phyloP scores from a whole-genome alignment of 1,140 invertebrate genomes.

The Pogonus chalceus region DNA sequence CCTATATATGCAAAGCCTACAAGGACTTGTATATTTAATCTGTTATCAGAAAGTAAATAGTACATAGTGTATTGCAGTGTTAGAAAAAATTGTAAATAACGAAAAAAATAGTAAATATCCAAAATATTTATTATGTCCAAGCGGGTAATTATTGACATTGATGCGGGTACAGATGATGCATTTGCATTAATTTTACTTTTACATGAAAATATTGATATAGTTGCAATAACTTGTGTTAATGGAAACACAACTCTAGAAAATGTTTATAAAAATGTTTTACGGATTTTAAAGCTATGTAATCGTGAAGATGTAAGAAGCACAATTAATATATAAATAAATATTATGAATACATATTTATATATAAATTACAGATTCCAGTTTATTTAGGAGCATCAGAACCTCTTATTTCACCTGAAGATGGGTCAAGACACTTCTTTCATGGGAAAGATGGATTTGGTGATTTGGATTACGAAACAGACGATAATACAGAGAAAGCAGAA shows the following conservation, averaged over 20 bases:
- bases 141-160: conserved; percentile 48
- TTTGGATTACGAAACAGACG: conserved; percentile 17
- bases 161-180: conserved; percentile 55
- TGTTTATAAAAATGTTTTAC: conserved; percentile 48
- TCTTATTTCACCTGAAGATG: conserved; percentile 34
- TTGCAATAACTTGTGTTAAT: conserved; percentile 51
- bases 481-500: background rate
- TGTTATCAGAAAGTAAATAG: no score
- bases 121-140: no score
- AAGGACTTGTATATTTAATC: no score
- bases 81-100: no score
- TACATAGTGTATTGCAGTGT: no score
- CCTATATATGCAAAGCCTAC: no score
- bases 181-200: conserved; percentile 48
- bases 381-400: conserved; percentile 46
- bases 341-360: conserved; percentile 8
- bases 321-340: background rate
- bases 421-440: conserved; percentile 33
- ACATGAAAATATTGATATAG: conserved; percentile 40
- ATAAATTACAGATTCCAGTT: conserved; percentile 49
- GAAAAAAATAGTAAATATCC: no score
- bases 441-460: conserved; percentile 61
- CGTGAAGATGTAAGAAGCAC: conserved; percentile 39
- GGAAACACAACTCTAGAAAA: conserved; percentile 52
- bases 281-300: conserved; percentile 41